Evolutionary conservation across 1,140 invertebrate species (phyloP).

Genomic region (Homarus americanus): DNA sequence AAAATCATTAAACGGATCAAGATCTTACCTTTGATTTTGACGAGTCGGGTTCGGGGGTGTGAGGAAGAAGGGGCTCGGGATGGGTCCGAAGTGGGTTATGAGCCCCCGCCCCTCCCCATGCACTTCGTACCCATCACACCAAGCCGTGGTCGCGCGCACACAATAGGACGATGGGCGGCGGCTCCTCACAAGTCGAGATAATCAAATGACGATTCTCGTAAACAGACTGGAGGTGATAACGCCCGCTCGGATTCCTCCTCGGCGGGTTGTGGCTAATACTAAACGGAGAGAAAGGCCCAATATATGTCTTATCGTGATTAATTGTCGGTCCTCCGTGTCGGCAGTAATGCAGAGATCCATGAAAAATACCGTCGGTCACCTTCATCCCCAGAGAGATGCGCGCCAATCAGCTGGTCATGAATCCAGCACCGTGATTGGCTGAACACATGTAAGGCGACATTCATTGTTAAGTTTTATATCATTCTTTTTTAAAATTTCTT

Average conservation of each 20-base stretch:
- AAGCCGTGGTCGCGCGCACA: not conserved
- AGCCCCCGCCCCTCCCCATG: too few relatives aligned
- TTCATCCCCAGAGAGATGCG: too few relatives aligned
- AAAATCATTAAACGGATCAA: too few relatives aligned
- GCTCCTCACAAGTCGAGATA: not conserved
- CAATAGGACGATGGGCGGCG: not conserved
- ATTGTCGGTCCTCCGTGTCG: not conserved
- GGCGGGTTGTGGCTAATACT: not conserved
- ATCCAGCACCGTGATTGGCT: not conserved
- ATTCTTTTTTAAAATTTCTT: not conserved
- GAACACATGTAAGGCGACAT: not conserved
- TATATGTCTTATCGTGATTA: not conserved
- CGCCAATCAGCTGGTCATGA: too few relatives aligned
- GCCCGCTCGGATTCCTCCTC: not conserved
- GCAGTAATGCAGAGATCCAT: not conserved
- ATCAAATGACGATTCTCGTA: conserved; percentile 24
- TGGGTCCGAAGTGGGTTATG: too few relatives aligned
- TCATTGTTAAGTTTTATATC: not conserved
- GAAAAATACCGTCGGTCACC: not conserved
- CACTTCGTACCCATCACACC: not conserved
- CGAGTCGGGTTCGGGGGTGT: too few relatives aligned
- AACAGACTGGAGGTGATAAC: conserved; percentile 7
- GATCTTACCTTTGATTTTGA: too few relatives aligned
- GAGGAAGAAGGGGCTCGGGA: too few relatives aligned
- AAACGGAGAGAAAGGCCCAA: not conserved